These are phyloP conservation scores for Trachelus troglodyta DNA, from an alignment of 2,888 invertebrate genomes.

Conservation along the genomic window DNA sequence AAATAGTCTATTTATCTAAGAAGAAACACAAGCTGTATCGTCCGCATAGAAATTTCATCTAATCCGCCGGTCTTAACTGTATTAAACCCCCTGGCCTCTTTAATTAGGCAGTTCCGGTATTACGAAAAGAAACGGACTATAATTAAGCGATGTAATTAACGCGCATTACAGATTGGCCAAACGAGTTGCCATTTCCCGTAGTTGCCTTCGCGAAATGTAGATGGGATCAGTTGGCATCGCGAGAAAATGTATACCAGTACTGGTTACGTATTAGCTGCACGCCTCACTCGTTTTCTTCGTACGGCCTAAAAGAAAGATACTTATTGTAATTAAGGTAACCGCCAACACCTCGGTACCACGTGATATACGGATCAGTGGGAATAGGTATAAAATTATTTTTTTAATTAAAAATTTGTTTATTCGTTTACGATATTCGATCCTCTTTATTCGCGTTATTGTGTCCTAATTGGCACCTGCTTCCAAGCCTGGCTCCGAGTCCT, in stretches of 20 bases:
- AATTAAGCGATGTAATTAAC: constrained; percentile 22
- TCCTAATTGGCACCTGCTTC: constrained; percentile 50
- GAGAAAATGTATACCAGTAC: background rate
- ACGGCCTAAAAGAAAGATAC: background rate
- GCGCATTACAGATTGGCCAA: constrained; percentile 20
- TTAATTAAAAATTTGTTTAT: background rate
- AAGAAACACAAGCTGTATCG: background rate
- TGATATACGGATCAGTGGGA: background rate
- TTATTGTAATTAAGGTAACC: background rate
- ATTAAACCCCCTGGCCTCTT: constrained; percentile 12
- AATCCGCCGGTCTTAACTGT: constrained; percentile 3
- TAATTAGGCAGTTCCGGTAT: constrained; percentile 20
- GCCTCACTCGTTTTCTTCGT: background rate
- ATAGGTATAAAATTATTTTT: background rate
- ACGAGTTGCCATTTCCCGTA: constrained; percentile 3
- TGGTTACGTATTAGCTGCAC: background rate
- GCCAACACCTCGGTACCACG: background rate
- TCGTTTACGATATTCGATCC: background rate
- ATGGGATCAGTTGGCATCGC: background rate
- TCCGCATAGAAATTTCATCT: background rate
- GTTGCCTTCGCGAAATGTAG: background rate
- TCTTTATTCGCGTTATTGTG: constrained; percentile 20
- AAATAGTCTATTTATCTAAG: background rate
- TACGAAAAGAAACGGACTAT: constrained; percentile 22
- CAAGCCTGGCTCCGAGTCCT: constrained; percentile 50